A percentile compares a stretch with the other conserved stretches of the same genome.
Evolutionary conservation across 2,797 vertebrate species (phyloP).

Genomic region (Poeciliopsis presidionis): DNA sequence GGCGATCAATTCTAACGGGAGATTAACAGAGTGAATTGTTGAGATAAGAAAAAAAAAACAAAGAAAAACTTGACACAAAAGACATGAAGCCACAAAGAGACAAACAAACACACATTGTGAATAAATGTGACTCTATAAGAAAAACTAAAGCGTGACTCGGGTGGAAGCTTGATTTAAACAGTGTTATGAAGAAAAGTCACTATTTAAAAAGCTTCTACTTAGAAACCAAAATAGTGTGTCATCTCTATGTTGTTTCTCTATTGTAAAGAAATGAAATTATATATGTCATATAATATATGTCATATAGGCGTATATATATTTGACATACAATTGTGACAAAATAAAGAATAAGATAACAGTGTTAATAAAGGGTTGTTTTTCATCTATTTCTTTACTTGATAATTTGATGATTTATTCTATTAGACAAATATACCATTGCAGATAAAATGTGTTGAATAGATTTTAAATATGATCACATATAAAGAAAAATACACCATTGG

Average conservation of each 20-base stretch:
- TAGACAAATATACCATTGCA: not conserved
- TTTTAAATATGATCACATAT: not conserved
- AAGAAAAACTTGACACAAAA: conserved; percentile 59
- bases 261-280: conserved; percentile 87
- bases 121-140: conserved; percentile 77
- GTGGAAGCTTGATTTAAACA: conserved; percentile 80
- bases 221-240: conserved; percentile 90
- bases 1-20: conserved; percentile 53
- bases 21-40: conserved; percentile 69
- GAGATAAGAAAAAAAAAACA: conserved; percentile 12
- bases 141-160: conserved; percentile 74
- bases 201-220: conserved; percentile 88
- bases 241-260: conserved; percentile 89
- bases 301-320: conserved; percentile 85
- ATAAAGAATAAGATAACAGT: conserved; percentile 86
- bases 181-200: conserved; percentile 80
- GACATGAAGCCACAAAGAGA: conserved; percentile 71
- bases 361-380: conserved; percentile 61
- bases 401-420: not conserved
- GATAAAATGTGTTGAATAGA: not conserved
- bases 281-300: conserved; percentile 87
- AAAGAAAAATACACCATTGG: not conserved
- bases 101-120: conserved; percentile 80
- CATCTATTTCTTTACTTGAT: conserved; percentile 37
- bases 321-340: conserved; percentile 86